These are phyloP conservation scores for Buteo buteo DNA, from an alignment of 2,113 vertebrate genomes.

Conservation along the genomic window DNA sequence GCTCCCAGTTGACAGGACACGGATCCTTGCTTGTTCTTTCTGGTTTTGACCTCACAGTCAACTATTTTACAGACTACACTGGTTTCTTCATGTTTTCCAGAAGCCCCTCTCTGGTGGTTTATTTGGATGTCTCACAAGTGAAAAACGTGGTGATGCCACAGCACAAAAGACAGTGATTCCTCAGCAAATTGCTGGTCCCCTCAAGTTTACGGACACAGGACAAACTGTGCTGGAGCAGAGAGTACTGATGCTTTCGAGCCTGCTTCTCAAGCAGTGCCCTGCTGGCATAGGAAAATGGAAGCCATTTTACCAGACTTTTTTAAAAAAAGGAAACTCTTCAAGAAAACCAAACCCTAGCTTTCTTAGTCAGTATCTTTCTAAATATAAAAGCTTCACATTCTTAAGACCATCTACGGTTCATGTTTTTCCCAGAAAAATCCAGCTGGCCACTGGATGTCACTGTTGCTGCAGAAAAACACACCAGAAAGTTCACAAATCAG, in stretches of 20 bases:
- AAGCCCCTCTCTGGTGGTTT: not conserved
- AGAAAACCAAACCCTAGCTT: not conserved
- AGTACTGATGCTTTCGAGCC: not conserved
- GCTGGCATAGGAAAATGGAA: not conserved
- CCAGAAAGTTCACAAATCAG: not conserved
- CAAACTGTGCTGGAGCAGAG: not conserved
- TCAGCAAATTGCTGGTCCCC: not conserved
- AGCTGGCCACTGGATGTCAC: constrained; percentile 55
- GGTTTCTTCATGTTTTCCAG: not conserved
- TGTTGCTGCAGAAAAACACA: constrained; percentile 48
- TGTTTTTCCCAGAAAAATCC: not conserved
- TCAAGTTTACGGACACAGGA: not conserved
- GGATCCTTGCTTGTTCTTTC: not conserved
- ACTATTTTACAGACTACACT: not conserved
- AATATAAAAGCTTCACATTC: not conserved
- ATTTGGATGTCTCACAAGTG: not conserved
- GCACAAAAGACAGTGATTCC: not conserved
- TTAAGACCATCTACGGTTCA: fast-evolving
- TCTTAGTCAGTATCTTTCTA: not conserved
- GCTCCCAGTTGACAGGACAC: not conserved
- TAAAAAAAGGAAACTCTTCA: not conserved
- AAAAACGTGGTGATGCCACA: not conserved
- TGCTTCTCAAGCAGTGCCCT: fast-evolving
- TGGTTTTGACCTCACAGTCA: not conserved
- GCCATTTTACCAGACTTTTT: not conserved